Percentiles rank a stretch among this genome's conserved stretches.
These are phyloP conservation scores for Ophion slaviceki DNA, from an alignment of 2,888 invertebrate species.

Conservation along the genomic window DNA sequence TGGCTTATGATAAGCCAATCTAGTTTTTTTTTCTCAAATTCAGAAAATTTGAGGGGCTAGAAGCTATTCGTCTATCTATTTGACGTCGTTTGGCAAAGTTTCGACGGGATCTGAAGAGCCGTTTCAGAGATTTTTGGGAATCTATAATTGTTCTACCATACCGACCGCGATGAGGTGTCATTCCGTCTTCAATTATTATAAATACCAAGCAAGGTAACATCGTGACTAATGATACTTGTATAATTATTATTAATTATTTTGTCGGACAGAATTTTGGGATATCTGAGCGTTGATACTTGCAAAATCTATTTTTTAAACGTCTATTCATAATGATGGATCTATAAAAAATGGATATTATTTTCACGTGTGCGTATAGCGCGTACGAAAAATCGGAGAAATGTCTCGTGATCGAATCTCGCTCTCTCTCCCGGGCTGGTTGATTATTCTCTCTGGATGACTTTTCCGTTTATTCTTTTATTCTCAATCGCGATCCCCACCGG, in stretches of 20 bases:
- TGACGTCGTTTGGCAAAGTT: too few relatives aligned
- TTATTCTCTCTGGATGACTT: constrained; percentile 57
- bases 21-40: too few relatives aligned
- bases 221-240: background rate
- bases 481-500: constrained; percentile 76
- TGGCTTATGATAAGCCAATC: too few relatives aligned
- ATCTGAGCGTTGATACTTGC: background rate
- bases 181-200: too few relatives aligned
- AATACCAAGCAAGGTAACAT: constrained; percentile 14
- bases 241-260: background rate
- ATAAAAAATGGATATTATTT: background rate
- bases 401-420: constrained; percentile 53
- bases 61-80: too few relatives aligned
- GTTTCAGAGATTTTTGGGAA: too few relatives aligned
- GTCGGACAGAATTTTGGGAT: background rate
- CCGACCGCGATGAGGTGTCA: too few relatives aligned
- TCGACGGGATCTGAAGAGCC: too few relatives aligned
- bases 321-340: background rate
- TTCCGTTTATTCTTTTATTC: constrained; percentile 63
- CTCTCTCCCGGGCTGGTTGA: constrained; percentile 46
- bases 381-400: constrained; percentile 32
- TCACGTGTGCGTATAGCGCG: background rate
- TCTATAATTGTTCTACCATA: too few relatives aligned
- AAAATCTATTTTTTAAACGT: constrained; percentile 15
- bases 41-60: too few relatives aligned